Base-by-base conservation (phyloP, 2,113 vertebrate species). In the Anthoscopus minutus region DNA sequence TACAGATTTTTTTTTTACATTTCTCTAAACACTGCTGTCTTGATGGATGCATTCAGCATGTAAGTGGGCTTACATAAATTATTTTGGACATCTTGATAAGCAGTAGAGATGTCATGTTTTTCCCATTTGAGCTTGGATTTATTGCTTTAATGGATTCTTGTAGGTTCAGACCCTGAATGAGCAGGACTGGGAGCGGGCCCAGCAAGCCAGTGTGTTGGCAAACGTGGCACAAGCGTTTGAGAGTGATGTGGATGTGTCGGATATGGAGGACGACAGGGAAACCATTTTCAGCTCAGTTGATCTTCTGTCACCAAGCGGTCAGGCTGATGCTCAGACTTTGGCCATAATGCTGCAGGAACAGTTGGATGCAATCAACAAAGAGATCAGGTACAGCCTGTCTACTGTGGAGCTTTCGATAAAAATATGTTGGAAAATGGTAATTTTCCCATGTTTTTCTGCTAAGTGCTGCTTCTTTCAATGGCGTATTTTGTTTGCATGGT, bases 311-410 rank as follows among this genome's bases (percentile, higher is more conserved):
- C 99, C 99, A 28, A 98, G 98, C 6, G 99, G 99, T 48, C 99
- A 99, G 97, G 98, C 99, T 0, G 99, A 99, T 15, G 99, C 99
- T 15, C 99, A 99, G 96, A 99, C 99, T 2, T 97, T 99, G 44
- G 99, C 99, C 76, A 95, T 99, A 31, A 99, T 99, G 99, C 98
- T 99, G 87, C 99, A 99, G 95, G 99, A 99, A 40, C 99, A 99
- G 97, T 97, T 99, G 84, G 99, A 99, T 11, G 99, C 99, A 16
- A 99, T 99, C 97, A 99, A 99, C 98, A 99, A 99, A 51, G 99
- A 99, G 97, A 99, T 99, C 85, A 98, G 99, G 99, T 99, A 87
- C 2, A 10, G 38, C 21, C 60, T 50, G 4, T 24, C 31, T 64
- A 42, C 67, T 33, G 13, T 24, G 44, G 53, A 7, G 13, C 6